These are phyloP conservation scores for Galleria mellonella DNA, from an alignment of 1,140 invertebrate genomes.

Conservation along the genomic window DNA sequence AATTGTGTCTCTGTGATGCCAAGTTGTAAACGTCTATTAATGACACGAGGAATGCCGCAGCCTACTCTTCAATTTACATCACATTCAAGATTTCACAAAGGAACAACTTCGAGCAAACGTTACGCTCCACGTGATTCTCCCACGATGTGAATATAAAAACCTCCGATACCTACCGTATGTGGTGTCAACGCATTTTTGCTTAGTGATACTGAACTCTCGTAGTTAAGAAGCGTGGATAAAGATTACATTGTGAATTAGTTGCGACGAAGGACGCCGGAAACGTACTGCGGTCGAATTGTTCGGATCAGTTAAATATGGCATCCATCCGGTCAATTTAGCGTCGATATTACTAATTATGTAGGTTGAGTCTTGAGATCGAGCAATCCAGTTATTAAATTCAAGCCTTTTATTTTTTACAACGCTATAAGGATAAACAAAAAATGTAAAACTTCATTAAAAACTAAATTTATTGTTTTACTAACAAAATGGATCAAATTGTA, in stretches of 20 bases:
- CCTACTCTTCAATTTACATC: too few relatives aligned
- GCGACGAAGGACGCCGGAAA: slow-evolving; percentile 54
- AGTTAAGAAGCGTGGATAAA: slow-evolving; percentile 12
- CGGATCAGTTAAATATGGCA: slow-evolving; percentile 48
- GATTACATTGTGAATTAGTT: slow-evolving; percentile 12
- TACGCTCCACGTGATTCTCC: slow-evolving; percentile 37
- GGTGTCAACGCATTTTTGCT: slow-evolving; percentile 14
- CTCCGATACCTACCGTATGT: slow-evolving; percentile 7
- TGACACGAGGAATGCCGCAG: too few relatives aligned
- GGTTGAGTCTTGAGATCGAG: background rate
- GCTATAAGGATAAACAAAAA: too few relatives aligned
- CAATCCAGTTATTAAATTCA: too few relatives aligned
- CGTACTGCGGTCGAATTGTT: slow-evolving; percentile 49
- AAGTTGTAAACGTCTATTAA: too few relatives aligned
- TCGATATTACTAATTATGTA: slow-evolving; percentile 32
- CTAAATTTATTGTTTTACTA: too few relatives aligned
- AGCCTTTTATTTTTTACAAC: too few relatives aligned
- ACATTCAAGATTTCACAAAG: too few relatives aligned
- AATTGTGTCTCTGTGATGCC: too few relatives aligned
- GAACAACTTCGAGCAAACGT: too few relatives aligned
- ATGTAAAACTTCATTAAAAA: too few relatives aligned
- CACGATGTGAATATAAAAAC: slow-evolving; percentile 29
- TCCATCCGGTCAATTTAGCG: slow-evolving; percentile 52
- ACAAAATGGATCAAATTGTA: too few relatives aligned
- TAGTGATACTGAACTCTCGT: slow-evolving; percentile 8